Conservation (phyloP, 1,140 invertebrate species). For the Cotesia vestalis region DNA sequence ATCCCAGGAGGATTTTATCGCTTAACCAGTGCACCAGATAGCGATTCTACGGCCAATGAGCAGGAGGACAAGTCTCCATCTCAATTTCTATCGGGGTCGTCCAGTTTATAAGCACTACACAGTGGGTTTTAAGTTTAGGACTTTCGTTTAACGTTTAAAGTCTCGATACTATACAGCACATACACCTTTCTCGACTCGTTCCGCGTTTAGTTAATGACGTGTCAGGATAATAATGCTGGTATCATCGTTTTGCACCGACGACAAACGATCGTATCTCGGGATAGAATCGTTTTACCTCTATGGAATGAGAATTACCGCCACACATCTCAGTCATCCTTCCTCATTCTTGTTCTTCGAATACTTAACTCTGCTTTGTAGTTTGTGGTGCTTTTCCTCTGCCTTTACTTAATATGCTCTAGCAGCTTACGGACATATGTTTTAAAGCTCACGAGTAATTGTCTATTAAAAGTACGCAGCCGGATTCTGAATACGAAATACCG, state of each 20-base stretch:
- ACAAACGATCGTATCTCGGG: neutral
- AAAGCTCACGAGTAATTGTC: conserved; percentile 60
- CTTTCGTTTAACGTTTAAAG: conserved; percentile 40
- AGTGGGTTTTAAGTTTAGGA: conserved; percentile 35
- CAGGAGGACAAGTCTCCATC: too few relatives aligned
- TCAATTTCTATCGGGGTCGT: too few relatives aligned
- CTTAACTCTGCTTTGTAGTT: neutral
- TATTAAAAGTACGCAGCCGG: conserved; percentile 57
- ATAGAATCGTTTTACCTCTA: neutral
- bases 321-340: neutral
- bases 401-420: neutral
- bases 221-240: conserved; percentile 60
- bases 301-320: neutral
- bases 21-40: too few relatives aligned
- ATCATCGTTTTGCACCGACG: conserved; percentile 54
- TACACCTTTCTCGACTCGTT: conserved; percentile 15
- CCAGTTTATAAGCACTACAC: neutral
- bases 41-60: too few relatives aligned
- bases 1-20: too few relatives aligned
- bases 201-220: conserved; percentile 60
- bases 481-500: conserved; percentile 32
- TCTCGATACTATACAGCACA: conserved; percentile 15
- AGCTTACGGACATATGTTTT: conserved; percentile 58
- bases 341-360: neutral
- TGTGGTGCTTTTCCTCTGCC: neutral